These are phyloP conservation scores for Synergus itoensis DNA, from an alignment of 2,888 invertebrate genomes.

Conservation along the genomic window DNA sequence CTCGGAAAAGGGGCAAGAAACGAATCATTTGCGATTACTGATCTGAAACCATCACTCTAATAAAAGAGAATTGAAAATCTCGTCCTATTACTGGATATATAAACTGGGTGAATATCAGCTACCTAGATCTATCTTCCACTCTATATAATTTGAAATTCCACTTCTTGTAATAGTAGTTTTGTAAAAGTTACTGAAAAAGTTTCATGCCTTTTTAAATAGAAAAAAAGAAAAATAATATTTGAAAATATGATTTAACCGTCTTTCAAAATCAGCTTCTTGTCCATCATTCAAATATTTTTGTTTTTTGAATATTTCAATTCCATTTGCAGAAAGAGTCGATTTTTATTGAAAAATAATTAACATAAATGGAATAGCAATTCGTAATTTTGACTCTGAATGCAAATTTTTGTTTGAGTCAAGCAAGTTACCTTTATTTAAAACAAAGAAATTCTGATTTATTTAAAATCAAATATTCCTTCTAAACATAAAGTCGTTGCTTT, in stretches of 20 bases:
- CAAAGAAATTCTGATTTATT: background rate
- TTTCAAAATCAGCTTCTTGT: background rate
- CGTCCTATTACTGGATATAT: conserved; percentile 21
- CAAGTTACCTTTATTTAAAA: background rate
- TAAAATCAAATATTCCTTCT: conserved; percentile 23
- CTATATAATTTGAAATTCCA: conserved; percentile 22
- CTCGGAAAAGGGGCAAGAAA: conserved; percentile 14
- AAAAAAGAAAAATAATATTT: too few relatives aligned
- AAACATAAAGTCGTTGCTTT: conserved; percentile 19
- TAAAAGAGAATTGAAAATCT: conserved; percentile 34
- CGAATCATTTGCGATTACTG: conserved; percentile 30
- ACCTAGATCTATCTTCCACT: conserved; percentile 38
- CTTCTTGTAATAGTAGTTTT: background rate
- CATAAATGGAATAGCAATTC: background rate
- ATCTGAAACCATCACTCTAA: conserved; percentile 32
- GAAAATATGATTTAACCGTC: too few relatives aligned
- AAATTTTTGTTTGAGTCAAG: too few relatives aligned
- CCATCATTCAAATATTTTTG: background rate
- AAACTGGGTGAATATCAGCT: conserved; percentile 32
- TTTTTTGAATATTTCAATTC: too few relatives aligned
- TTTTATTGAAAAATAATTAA: background rate
- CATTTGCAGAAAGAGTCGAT: background rate
- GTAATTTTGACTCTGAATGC: too few relatives aligned
- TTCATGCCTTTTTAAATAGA: too few relatives aligned
- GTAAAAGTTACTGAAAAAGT: background rate